Conservation (phyloP, 2,888 invertebrate genomes). For the Cantharis nigra region DNA sequence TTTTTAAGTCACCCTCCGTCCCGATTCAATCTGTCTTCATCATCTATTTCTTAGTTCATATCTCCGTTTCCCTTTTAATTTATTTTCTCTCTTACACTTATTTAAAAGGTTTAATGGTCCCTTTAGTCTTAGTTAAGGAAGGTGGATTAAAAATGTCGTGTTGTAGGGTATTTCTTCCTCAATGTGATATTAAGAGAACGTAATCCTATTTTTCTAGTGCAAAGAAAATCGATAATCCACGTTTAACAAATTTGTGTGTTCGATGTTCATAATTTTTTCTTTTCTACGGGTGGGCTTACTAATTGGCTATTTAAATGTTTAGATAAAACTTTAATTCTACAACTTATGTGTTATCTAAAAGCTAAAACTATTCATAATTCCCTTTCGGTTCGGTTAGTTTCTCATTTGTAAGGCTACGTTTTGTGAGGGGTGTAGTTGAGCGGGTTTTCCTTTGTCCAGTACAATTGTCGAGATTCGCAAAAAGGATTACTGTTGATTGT, state of each 20-base stretch:
- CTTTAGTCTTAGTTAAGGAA: conserved; percentile 16
- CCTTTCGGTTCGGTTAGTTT: background rate
- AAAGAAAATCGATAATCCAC: background rate
- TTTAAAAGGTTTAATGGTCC: conserved; percentile 7
- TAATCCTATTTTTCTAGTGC: background rate
- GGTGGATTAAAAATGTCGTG: conserved; percentile 22
- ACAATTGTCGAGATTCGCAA: conserved; percentile 25
- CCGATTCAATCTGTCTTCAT: conserved; percentile 22
- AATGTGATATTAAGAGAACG: background rate
- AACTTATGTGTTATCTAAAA: background rate
- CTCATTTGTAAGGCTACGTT: conserved; percentile 11
- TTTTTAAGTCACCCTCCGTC: conserved; percentile 24
- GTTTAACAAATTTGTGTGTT: background rate
- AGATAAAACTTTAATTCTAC: background rate
- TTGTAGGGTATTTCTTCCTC: conserved; percentile 7
- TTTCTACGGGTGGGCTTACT: background rate
- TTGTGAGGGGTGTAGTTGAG: conserved; percentile 8
- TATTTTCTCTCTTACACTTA: conserved; percentile 17
- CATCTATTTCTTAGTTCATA: conserved; percentile 18
- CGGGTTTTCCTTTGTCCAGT: conserved; percentile 22
- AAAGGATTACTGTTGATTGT: conserved; percentile 29
- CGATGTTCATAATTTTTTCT: background rate
- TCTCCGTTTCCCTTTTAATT: conserved; percentile 17
- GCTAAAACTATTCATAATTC: conserved; percentile 1
- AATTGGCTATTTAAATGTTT: background rate